These are phyloP conservation scores for Drosophila kurseongensis DNA, from an alignment of 1,140 invertebrate species.

Conservation along the genomic window DNA sequence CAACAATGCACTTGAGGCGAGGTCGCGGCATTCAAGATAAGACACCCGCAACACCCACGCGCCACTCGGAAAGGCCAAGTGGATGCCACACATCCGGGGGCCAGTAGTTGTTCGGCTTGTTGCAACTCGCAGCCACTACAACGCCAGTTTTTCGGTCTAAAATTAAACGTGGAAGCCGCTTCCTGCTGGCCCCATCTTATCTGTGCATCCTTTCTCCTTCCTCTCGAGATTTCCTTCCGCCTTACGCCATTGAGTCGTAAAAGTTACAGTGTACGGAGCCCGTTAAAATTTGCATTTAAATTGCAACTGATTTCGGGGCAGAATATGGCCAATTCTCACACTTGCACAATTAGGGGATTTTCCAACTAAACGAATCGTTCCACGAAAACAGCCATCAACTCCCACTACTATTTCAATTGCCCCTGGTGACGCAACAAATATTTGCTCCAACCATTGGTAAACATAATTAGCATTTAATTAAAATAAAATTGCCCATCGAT, in stretches of 20 bases:
- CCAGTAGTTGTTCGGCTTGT: conserved; percentile 20
- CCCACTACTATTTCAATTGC: neutral
- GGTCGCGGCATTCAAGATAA: conserved; percentile 57
- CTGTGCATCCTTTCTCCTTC: conserved; percentile 30
- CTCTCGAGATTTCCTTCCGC: conserved; percentile 20
- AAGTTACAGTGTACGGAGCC: conserved; percentile 45
- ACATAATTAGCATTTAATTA: conserved; percentile 84
- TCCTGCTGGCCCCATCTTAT: conserved; percentile 47
- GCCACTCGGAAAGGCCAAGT: conserved; percentile 67
- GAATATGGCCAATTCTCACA: conserved; percentile 20
- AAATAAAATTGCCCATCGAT: conserved; percentile 74
- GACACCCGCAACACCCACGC: conserved; percentile 35
- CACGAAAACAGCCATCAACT: neutral
- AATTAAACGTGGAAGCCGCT: conserved; percentile 55
- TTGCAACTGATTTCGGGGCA: conserved; percentile 40
- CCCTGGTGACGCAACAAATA: conserved; percentile 54
- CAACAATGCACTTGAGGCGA: conserved; percentile 47
- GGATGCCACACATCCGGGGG: conserved; percentile 47
- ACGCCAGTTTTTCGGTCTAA: conserved; percentile 44
- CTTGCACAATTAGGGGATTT: conserved; percentile 43
- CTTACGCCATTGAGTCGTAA: conserved; percentile 31
- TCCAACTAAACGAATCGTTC: conserved; percentile 16
- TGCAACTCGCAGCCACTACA: conserved; percentile 23
- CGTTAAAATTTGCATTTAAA: conserved; percentile 74
- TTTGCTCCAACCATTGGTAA: conserved; percentile 62